phyloP scores from a whole-genome alignment of 2,888 invertebrate species.

The Eucera pruinosa region DNA sequence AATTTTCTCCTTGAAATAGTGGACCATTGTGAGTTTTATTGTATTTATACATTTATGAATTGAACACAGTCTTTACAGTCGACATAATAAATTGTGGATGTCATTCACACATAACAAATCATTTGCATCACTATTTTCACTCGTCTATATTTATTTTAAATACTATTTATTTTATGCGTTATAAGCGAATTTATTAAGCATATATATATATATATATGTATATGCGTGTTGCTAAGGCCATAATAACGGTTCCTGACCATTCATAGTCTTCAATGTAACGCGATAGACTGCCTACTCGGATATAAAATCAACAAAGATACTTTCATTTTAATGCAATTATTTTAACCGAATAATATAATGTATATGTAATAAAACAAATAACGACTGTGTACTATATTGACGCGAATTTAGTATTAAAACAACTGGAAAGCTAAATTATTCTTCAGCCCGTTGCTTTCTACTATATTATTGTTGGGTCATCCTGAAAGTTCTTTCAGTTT shows the following conservation, averaged over 20 bases:
- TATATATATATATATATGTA: too few species aligned
- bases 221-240: neutral
- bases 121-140: constrained; percentile 29
- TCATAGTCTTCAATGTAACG: neutral
- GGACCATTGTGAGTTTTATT: constrained; percentile 49
- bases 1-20: constrained; percentile 29
- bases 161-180: constrained; percentile 16
- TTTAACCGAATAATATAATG: constrained; percentile 4
- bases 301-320: neutral
- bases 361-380: constrained; percentile 15
- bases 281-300: neutral
- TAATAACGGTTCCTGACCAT: neutral
- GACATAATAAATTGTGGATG: constrained; percentile 52
- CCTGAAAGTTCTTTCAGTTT: too few species aligned
- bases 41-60: constrained; percentile 57
- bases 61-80: constrained; percentile 39
- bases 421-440: neutral
- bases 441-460: neutral
- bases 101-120: constrained; percentile 46
- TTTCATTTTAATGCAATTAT: neutral
- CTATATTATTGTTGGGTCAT: too few species aligned
- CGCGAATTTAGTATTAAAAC: constrained; percentile 10
- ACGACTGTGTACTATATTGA: neutral
- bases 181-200: constrained; percentile 4
- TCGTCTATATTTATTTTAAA: constrained; percentile 22